phyloP scores from a whole-genome alignment of 1,140 invertebrate species.

The Carcinoscorpius rotundicauda region DNA sequence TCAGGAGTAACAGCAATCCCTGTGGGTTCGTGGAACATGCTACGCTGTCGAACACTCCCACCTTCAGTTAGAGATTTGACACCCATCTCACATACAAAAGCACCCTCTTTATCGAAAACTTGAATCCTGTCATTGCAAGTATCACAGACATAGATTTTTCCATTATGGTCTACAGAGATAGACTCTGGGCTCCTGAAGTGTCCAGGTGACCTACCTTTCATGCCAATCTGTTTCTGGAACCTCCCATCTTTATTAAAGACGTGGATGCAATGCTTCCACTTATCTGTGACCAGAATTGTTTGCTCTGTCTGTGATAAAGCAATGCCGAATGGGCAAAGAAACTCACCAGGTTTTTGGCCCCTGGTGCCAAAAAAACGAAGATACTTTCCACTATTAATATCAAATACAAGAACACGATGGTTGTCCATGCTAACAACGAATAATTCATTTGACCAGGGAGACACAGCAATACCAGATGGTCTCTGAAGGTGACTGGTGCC shows the following conservation, averaged over 20 bases:
- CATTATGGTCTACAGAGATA: constrained; percentile 45
- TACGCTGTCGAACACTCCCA: constrained; percentile 16
- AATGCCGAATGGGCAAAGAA: constrained; percentile 51
- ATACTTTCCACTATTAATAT: constrained; percentile 40
- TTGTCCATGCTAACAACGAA: constrained; percentile 45
- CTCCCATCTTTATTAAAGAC: constrained; percentile 50
- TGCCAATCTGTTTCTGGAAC: constrained; percentile 46
- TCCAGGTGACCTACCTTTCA: constrained; percentile 45
- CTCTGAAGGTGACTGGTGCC: constrained; percentile 29
- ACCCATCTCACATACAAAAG: constrained; percentile 39
- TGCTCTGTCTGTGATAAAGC: constrained; percentile 46
- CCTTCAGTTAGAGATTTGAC: constrained; percentile 22
- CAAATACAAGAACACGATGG: constrained; percentile 43
- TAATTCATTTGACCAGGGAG: constrained; percentile 41
- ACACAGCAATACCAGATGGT: constrained; percentile 43
- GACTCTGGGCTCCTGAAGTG: constrained; percentile 58
- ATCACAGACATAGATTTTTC: constrained; percentile 57
- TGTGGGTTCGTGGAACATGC: constrained; percentile 52
- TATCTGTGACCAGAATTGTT: constrained; percentile 52
- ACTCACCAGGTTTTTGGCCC: constrained; percentile 39
- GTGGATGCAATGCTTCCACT: constrained; percentile 62
- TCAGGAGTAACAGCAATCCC: constrained; percentile 46
- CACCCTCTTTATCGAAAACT: constrained; percentile 29
- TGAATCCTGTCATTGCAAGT: constrained; percentile 57
- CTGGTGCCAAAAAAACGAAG: constrained; percentile 32